Evolutionary conservation across 2,888 invertebrate species (phyloP), one percentile per base, ranked within the genome.

Genomic region (Sarcophaga subvicina): DNA sequence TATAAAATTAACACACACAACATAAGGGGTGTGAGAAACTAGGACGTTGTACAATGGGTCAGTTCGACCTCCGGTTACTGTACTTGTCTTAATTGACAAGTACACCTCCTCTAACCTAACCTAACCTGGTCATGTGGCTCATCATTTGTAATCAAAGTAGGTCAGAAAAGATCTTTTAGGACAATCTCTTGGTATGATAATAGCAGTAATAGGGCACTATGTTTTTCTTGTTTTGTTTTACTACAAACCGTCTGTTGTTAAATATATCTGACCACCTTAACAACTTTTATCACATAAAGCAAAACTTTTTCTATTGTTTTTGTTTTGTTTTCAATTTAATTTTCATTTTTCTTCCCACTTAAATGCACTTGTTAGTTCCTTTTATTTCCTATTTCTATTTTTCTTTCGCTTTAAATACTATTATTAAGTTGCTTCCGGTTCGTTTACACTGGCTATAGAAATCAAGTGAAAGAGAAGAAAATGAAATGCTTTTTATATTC

Each of bases 341-440:
- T 12, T n/a, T 17, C 12, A 20, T 47, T 14, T 54, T n/a, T 62
- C 64, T 66, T 64, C n/a, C 63, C 37, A 37, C 37, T 37, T 37
- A 37, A 37, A 37, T 37, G 37, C 37, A 37, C 37, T 71, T 71
- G 17, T 60, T 59, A 12, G 49, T 49, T 67, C 25, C 45, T 54
- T 12, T 3, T 54, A 63, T 59, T 69, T 79, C 62, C 47, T 69
- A 54, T 62, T 69, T 54, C 69, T 45, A 11, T 17, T 71, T 67
- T 63, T 75, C 27, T 8, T 49, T 72, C 14, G 17, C 49, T 37
- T 25, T 8, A n/a, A 49, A 49, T 45, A 37, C n/a, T 12, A 45
- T 80, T 69, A 75, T 75, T 81, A 79, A 76, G 64, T 47, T 27
- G n/a, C 64, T 84, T 76, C 75, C 84, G 84, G 66, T 71, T 80